A percentile compares a stretch with the other conserved stretches of the same genome.
Conservation (phyloP, 2,797 vertebrate genomes). For the Pseudochromis fuscus region DNA sequence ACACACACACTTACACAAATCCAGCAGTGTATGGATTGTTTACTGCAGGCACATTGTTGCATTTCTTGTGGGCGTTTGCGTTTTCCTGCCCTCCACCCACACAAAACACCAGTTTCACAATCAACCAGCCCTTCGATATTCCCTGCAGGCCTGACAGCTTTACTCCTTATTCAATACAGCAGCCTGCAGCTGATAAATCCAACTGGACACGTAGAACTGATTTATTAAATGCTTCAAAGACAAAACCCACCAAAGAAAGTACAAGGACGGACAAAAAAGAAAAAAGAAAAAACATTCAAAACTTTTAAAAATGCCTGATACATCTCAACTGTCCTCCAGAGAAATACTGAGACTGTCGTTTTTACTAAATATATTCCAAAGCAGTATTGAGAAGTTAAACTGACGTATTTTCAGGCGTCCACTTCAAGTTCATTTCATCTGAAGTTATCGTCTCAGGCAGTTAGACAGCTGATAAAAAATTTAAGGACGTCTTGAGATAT, state of each 20-base stretch:
- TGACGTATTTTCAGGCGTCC: background rate
- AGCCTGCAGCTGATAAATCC: slow-evolving; percentile 50
- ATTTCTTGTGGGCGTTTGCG: slow-evolving; percentile 49
- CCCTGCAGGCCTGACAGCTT: slow-evolving; percentile 61
- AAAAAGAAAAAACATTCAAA: no score
- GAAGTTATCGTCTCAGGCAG: background rate
- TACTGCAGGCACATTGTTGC: slow-evolving; percentile 27
- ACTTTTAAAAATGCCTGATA: background rate
- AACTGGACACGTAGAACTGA: slow-evolving; percentile 52
- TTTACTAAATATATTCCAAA: slow-evolving; percentile 38
- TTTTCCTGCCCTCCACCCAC: slow-evolving; percentile 48
- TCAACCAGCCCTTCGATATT: slow-evolving; percentile 42
- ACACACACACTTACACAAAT: slow-evolving; percentile 5
- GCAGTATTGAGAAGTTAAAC: slow-evolving; percentile 17
- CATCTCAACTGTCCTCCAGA: slow-evolving; percentile 7
- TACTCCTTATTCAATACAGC: slow-evolving; percentile 56
- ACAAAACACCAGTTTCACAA: slow-evolving; percentile 42
- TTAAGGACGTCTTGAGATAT: background rate
- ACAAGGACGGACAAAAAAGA: no score
- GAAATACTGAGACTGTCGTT: slow-evolving; percentile 6
- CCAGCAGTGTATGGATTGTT: slow-evolving; percentile 12
- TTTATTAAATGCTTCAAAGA: slow-evolving; percentile 69
- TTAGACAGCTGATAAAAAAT: slow-evolving; percentile 17
- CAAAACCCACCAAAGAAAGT: slow-evolving; percentile 19
- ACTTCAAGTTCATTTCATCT: slow-evolving; percentile 26